Percentiles rank a stretch among this genome's conserved stretches.
phyloP scores from a whole-genome alignment of 2,113 vertebrate genomes.

The Cheirogaleus medius region DNA sequence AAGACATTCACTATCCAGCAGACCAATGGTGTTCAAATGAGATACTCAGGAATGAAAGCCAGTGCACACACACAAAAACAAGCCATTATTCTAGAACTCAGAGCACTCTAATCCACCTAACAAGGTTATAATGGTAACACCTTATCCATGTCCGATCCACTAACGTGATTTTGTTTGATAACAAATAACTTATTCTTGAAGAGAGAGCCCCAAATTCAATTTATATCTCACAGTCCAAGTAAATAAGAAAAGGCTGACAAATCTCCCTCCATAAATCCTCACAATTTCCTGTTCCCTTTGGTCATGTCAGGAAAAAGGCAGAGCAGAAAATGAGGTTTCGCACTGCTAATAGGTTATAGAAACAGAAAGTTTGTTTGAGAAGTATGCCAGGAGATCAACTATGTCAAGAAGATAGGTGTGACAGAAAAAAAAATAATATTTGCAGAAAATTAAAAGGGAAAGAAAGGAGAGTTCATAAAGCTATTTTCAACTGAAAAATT shows the following conservation, averaged over 20 bases:
- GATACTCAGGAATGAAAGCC: not conserved
- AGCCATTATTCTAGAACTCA: not conserved
- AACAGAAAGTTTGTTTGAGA: not conserved
- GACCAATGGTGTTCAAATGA: not conserved
- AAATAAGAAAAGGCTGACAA: slow-evolving; percentile 57
- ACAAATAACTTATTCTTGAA: slow-evolving; percentile 47
- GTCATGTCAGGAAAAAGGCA: not conserved
- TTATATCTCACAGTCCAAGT: slow-evolving; percentile 30
- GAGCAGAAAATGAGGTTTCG: slow-evolving; percentile 27
- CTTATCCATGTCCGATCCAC: not conserved
- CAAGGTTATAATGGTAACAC: not conserved
- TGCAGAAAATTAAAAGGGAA: slow-evolving; percentile 14
- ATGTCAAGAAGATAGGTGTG: not conserved
- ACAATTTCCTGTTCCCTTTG: slow-evolving; percentile 22
- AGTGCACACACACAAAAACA: not conserved
- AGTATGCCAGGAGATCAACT: not conserved
- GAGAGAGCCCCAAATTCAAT: slow-evolving; percentile 43
- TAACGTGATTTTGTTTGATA: slow-evolving; percentile 29
- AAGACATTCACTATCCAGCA: not conserved
- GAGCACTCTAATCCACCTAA: not conserved
- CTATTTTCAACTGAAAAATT: not conserved
- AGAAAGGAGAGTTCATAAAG: not conserved
- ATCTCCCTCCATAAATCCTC: slow-evolving; percentile 15
- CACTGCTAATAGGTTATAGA: not conserved
- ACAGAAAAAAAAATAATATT: not conserved